Percentiles rank a stretch among this genome's conserved stretches.
Conservation (phyloP, 2,797 vertebrate species). For the Artibeus lituratus region DNA sequence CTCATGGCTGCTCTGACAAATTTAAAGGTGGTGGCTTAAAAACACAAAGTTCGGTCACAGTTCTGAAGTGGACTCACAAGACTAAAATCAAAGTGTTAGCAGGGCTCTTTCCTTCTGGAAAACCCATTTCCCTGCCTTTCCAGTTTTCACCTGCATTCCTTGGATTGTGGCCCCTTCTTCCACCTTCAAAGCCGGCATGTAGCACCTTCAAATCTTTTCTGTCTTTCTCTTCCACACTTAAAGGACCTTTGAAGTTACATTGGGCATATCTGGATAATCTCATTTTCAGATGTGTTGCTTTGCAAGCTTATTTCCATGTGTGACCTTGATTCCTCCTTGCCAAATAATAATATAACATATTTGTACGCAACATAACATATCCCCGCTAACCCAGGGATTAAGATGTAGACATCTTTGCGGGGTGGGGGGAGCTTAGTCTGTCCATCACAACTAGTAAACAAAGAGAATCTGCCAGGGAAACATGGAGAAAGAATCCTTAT, state of each 20-base stretch:
- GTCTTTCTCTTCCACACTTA: neutral
- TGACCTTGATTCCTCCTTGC: neutral
- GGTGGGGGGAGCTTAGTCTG: neutral
- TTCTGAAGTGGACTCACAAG: neutral
- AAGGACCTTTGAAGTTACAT: neutral
- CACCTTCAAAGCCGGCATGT: neutral
- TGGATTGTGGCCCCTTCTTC: neutral
- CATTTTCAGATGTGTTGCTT: neutral
- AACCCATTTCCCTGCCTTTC: neutral
- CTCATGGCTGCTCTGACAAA: neutral
- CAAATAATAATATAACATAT: neutral
- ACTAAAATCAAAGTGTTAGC: neutral
- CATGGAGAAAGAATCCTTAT: neutral
- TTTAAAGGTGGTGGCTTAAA: neutral
- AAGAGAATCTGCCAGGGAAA: neutral
- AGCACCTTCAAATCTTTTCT: neutral
- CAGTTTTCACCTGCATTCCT: neutral
- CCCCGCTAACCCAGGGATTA: neutral
- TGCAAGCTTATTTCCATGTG: neutral
- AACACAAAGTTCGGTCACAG: neutral
- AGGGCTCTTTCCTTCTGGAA: neutral
- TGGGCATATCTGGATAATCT: neutral
- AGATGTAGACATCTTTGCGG: neutral
- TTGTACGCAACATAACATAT: neutral
- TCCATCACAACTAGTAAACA: neutral